These are phyloP conservation scores for Amblyraja radiata DNA, from an alignment of 2,797 vertebrate genomes.

Conservation along the genomic window DNA sequence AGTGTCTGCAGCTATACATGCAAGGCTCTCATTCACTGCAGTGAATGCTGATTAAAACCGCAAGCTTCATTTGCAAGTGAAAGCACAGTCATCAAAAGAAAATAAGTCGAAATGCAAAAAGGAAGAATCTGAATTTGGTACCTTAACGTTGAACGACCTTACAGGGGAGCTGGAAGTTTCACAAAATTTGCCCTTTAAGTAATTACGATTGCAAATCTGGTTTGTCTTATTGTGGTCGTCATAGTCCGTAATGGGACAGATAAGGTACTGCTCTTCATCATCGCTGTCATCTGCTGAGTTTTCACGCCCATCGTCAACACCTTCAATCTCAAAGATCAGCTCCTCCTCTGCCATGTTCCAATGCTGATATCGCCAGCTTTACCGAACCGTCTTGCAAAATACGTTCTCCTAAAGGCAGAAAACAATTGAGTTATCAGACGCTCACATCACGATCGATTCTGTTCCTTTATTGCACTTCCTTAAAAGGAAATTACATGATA, in stretches of 20 bases:
- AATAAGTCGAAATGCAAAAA: background rate
- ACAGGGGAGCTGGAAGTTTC: slow-evolving; percentile 65
- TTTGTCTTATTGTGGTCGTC: slow-evolving; percentile 52
- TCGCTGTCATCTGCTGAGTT: slow-evolving; percentile 61
- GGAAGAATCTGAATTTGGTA: slow-evolving; percentile 49
- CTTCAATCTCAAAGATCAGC: slow-evolving; percentile 90
- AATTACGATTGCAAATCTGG: slow-evolving; percentile 64
- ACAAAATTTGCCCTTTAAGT: slow-evolving; percentile 55
- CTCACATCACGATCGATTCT: background rate
- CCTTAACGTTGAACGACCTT: slow-evolving; percentile 72
- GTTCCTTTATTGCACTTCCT: background rate
- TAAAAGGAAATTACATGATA: background rate
- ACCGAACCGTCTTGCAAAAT: background rate
- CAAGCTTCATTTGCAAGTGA: background rate
- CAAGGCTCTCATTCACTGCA: background rate
- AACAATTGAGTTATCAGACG: slow-evolving; percentile 41
- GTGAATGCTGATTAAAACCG: background rate
- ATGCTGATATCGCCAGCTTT: slow-evolving; percentile 38
- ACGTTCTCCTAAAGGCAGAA: slow-evolving; percentile 34
- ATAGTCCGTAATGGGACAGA: slow-evolving; percentile 82
- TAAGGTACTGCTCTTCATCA: slow-evolving; percentile 72
- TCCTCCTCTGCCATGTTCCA: slow-evolving; percentile 81
- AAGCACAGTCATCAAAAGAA: background rate
- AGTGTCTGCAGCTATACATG: background rate
- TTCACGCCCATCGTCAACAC: slow-evolving; percentile 58